These are phyloP conservation scores for Magallana nippona DNA, from an alignment of 2,888 invertebrate genomes.

Conservation along the genomic window DNA sequence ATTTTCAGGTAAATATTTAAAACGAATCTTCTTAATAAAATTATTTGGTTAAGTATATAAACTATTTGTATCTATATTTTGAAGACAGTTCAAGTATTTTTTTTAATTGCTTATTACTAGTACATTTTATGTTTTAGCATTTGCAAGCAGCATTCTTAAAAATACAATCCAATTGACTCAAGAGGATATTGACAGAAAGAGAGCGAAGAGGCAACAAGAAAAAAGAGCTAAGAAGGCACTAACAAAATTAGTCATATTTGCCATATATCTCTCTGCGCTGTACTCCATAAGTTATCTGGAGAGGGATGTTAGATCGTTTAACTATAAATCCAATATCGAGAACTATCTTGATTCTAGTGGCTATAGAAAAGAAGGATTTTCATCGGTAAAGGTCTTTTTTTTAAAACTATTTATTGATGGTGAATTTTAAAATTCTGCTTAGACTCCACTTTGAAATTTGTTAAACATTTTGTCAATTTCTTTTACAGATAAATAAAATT, in stretches of 20 bases:
- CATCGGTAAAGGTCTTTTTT: neutral
- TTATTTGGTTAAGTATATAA: too few relatives aligned
- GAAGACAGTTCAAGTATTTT: too few relatives aligned
- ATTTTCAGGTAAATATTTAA: neutral
- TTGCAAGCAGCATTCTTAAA: neutral
- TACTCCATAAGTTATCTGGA: conserved; percentile 63
- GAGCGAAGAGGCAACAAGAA: conserved; percentile 50
- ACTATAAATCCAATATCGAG: conserved; percentile 56
- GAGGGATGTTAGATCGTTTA: conserved; percentile 56
- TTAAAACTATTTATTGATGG: neutral
- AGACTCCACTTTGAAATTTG: too few relatives aligned
- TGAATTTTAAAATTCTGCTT: neutral
- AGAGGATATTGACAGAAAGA: conserved; percentile 43
- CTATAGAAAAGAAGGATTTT: neutral
- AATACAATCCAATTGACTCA: neutral
- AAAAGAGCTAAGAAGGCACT: conserved; percentile 57
- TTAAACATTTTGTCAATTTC: too few relatives aligned
- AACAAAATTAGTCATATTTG: conserved; percentile 53
- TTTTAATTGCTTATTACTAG: neutral
- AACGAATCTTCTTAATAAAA: too few relatives aligned
- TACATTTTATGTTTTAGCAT: neutral
- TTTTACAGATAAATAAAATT: conserved; percentile 52
- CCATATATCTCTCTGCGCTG: conserved; percentile 53
- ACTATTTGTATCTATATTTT: too few relatives aligned
- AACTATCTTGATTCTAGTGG: conserved; percentile 16